Evolutionary conservation across 2,888 invertebrate species (phyloP), one percentile per base, ranked within the genome.

Genomic region (Mimas tiliae): DNA sequence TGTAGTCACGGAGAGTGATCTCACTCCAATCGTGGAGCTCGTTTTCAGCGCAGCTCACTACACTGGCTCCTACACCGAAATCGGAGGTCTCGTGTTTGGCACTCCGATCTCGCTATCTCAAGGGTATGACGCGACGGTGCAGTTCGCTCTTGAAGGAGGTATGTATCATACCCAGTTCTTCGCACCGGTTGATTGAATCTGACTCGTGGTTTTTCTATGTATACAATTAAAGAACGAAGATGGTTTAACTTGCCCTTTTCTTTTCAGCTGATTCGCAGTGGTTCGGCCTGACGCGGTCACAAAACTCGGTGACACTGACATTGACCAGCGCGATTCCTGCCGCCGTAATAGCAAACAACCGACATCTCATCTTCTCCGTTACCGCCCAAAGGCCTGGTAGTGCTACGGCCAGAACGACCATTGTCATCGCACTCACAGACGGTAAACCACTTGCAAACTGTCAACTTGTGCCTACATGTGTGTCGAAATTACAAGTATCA

Each of bases 81-180:
- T 51, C 7, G 69, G 9, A 8, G 76, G 77, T 4, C 71, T 84
- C 7, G 33, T 21, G 1, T 75, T 83, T 34, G 65, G 70, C 0
- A 69, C 72, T 9, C 67, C 70, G 6, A 79, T 84, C 51, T 69
- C 71, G 0, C 67, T 85, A 6, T 42, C 67, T 2, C 34, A 72
- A 51, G 84, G 81, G 12, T 79, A 74, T 62, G 77, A 81, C 45
- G 67, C 68, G 0, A 68, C 51, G 12, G 77, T 84, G 0, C 45
- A 62, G 21, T 83, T 81, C 62, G 51, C n/a, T 7, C 70, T 85
- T 0, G 73, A 74, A 64, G 83, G 82, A 74, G 81, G 84, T 83
- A 9, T 62, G 68, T 65, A 7, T 45, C 45, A 45, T 9, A 45
- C 14, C 1, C 8, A 14, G 45, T 4, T 45, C 6, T 0, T 14